Evolutionary conservation across 2,113 vertebrate genomes (phyloP).

Genomic region (Copsychus sechellarum): DNA sequence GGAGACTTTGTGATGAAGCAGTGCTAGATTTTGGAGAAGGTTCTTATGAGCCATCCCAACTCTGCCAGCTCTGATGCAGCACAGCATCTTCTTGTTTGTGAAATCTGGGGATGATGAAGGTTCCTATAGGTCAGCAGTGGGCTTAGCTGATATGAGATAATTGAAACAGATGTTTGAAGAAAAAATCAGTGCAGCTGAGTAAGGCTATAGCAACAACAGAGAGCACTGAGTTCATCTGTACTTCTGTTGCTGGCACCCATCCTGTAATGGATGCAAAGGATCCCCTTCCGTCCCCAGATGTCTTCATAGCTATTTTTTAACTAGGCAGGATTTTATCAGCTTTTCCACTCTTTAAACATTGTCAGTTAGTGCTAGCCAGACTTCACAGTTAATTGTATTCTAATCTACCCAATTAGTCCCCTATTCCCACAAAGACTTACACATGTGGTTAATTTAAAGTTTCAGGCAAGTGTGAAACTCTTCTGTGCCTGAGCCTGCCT

Average conservation of each 20-base stretch:
- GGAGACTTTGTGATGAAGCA: background rate
- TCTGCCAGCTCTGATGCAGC: background rate
- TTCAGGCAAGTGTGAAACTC: slow-evolving; percentile 45
- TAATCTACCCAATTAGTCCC: slow-evolving; percentile 64
- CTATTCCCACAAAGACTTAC: slow-evolving; percentile 61
- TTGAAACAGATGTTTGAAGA: background rate
- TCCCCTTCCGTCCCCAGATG: background rate
- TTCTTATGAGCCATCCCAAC: fast-evolving
- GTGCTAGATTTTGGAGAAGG: background rate
- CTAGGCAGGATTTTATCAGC: slow-evolving; percentile 20
- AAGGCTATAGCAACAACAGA: background rate
- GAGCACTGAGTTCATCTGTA: background rate
- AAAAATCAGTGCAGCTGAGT: background rate
- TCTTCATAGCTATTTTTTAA: background rate
- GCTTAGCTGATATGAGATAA: background rate
- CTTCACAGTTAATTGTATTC: slow-evolving; percentile 62
- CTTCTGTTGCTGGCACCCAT: background rate
- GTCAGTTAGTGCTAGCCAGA: slow-evolving; percentile 26
- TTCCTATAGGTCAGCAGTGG: background rate
- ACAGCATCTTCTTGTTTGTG: background rate
- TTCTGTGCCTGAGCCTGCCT: slow-evolving; percentile 11
- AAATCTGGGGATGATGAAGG: background rate
- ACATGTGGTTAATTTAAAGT: slow-evolving; percentile 68
- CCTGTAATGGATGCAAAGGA: background rate
- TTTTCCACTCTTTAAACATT: slow-evolving; percentile 30